A percentile compares a stretch with the other conserved stretches of the same genome.
These are phyloP conservation scores for Leptopilina drosophilae DNA, from an alignment of 2,888 invertebrate genomes.

Conservation along the genomic window DNA sequence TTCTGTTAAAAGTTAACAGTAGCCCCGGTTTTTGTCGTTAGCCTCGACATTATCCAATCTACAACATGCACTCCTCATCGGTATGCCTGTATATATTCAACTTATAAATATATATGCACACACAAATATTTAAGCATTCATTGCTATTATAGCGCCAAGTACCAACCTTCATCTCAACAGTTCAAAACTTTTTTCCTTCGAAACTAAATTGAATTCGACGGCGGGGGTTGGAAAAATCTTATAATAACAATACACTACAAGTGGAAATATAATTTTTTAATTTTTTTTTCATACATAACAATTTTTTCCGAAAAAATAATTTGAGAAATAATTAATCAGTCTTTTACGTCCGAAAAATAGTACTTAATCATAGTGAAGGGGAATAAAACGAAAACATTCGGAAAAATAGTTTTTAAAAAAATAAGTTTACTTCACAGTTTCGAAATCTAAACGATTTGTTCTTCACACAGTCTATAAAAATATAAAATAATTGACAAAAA, in stretches of 20 bases:
- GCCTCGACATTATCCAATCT: constrained; percentile 38
- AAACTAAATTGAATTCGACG: constrained; percentile 14
- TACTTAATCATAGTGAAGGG: too few species aligned
- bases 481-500: too few species aligned
- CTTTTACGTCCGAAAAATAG: too few species aligned
- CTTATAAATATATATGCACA: background rate
- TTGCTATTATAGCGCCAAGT: constrained; percentile 34
- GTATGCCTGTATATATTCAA: background rate
- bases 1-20: constrained; percentile 31
- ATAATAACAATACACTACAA: background rate
- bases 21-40: constrained; percentile 30
- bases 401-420: too few species aligned
- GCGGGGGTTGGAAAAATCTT: background rate
- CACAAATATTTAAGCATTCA: background rate
- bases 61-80: constrained; percentile 35
- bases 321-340: too few species aligned
- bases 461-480: too few species aligned
- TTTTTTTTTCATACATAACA: too few species aligned
- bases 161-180: constrained; percentile 15
- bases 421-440: too few species aligned
- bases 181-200: constrained; percentile 26
- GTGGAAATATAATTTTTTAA: too few species aligned
- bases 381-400: too few species aligned
- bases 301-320: too few species aligned
- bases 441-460: too few species aligned